These are phyloP conservation scores for Spodoptera frugiperda DNA, from an alignment of 1,140 invertebrate genomes.

Conservation along the genomic window DNA sequence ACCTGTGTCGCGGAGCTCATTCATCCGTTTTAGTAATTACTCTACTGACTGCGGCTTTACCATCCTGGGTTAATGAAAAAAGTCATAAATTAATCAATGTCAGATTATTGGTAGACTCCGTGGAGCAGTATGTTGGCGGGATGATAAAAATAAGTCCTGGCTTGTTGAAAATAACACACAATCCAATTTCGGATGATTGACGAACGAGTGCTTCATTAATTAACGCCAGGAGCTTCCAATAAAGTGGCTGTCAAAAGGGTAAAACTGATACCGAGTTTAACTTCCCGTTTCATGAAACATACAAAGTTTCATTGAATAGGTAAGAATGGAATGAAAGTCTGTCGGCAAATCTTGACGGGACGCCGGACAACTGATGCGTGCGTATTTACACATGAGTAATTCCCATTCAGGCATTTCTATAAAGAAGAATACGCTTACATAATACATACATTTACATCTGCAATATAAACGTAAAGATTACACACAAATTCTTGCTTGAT, in stretches of 20 bases:
- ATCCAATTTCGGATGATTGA: conserved; percentile 3
- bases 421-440: no score
- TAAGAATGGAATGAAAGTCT: no score
- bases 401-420: no score
- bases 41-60: background rate
- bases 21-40: conserved; percentile 12
- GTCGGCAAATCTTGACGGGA: no score
- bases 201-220: background rate
- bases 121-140: background rate
- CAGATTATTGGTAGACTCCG: conserved; percentile 32
- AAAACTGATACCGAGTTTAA: background rate
- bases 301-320: no score
- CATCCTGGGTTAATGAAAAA: conserved; percentile 3
- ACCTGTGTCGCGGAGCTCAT: background rate
- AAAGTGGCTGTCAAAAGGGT: background rate
- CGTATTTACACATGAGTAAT: no score
- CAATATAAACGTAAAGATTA: no score
- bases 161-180: conserved; percentile 4
- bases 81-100: conserved; percentile 34
- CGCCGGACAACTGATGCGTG: no score
- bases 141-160: conserved; percentile 6
- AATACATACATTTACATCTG: no score
- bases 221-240: background rate
- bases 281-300: no score
- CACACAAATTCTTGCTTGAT: conserved; percentile 14